Conservation (phyloP, 2,113 vertebrate species). For the Chionodraco myersi region DNA sequence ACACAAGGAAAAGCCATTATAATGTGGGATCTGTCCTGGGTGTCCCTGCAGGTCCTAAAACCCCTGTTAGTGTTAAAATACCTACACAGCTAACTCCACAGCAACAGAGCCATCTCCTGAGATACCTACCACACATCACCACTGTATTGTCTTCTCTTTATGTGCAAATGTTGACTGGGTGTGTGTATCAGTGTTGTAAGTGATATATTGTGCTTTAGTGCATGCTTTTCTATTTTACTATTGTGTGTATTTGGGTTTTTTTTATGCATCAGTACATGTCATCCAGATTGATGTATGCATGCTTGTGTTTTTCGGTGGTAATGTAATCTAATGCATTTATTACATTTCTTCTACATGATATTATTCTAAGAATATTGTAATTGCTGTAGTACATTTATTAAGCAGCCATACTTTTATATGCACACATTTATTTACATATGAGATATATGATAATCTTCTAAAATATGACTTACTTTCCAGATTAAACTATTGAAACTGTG, state of each 20-base stretch:
- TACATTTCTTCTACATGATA: no score
- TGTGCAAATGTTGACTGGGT: not conserved
- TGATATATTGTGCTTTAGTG: not conserved
- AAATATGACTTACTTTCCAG: not conserved
- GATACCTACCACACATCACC: not conserved
- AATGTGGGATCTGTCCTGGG: not conserved
- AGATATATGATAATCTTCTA: not conserved
- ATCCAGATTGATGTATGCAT: not conserved
- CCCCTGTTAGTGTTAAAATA: not conserved
- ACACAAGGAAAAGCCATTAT: not conserved
- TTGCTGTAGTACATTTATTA: not conserved
- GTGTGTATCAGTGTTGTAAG: not conserved
- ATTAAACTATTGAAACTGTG: not conserved
- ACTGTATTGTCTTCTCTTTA: not conserved
- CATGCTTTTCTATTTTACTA: constrained; percentile 7
- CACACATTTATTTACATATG: not conserved
- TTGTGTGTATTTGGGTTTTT: not conserved
- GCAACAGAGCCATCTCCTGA: constrained; percentile 1
- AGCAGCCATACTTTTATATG: not conserved
- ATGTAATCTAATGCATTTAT: not conserved
- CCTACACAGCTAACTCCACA: not conserved
- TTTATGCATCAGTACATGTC: constrained; percentile 12
- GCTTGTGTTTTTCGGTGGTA: not conserved
- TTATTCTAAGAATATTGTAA: not conserved
- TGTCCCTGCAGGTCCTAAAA: not conserved